Percentiles rank a stretch among this genome's conserved stretches.
Evolutionary conservation across 53 echinoderm and acorn worm species (phyloP).

Genomic region (Paracentrotus lividus): DNA sequence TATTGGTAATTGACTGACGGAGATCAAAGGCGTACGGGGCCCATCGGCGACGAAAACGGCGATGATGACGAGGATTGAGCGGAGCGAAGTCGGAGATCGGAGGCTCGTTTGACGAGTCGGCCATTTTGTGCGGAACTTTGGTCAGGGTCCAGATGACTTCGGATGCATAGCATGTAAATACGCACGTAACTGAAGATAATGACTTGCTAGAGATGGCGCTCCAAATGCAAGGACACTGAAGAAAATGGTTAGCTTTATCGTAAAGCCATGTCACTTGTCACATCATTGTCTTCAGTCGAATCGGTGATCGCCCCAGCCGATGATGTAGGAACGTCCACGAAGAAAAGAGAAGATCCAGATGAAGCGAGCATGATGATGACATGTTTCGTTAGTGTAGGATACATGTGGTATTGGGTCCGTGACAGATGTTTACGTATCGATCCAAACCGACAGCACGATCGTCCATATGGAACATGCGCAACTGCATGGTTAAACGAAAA

Average conservation of each 20-base stretch:
- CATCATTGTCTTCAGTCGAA: constrained; percentile 75
- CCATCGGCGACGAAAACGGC: constrained; percentile 80
- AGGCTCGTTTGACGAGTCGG: background rate
- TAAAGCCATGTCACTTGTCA: constrained; percentile 73
- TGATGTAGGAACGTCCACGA: constrained; percentile 73
- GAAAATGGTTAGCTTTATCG: constrained; percentile 67
- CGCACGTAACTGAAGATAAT: constrained; percentile 74
- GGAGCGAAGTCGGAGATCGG: constrained; percentile 66
- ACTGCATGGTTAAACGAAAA: background rate
- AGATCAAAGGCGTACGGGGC: constrained; percentile 79
- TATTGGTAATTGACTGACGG: constrained; percentile 68
- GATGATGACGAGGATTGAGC: constrained; percentile 79
- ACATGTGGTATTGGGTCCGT: constrained; percentile 56
- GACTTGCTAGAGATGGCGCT: constrained; percentile 45
- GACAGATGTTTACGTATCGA: constrained; percentile 80
- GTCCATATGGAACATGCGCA: constrained; percentile 82
- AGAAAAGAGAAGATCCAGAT: constrained; percentile 74
- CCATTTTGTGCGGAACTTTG: background rate
- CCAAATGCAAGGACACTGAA: constrained; percentile 67
- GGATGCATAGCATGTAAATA: constrained; percentile 51
- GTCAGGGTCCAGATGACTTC: background rate
- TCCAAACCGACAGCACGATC: constrained; percentile 78
- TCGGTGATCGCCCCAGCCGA: constrained; percentile 78
- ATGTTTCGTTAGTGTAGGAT: constrained; percentile 74
- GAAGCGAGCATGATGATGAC: constrained; percentile 57